Conservation (phyloP, 2,113 vertebrate genomes). For the Tricholaema leucomelas region DNA sequence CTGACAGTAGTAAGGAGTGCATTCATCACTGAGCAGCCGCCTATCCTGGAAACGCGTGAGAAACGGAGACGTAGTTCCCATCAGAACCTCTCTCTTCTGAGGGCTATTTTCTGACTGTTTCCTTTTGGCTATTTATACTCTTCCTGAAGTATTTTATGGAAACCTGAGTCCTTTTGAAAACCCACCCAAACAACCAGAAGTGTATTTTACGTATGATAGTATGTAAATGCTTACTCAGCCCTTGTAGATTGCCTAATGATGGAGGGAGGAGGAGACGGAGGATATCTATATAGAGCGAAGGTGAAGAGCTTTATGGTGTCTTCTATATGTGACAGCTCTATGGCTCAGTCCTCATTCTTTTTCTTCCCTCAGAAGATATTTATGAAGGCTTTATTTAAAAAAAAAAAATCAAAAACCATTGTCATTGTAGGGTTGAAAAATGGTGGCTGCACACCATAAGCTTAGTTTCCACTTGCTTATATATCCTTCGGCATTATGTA, state of each 20-base stretch:
- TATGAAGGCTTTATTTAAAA: slow-evolving; percentile 14
- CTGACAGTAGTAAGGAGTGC: not conserved
- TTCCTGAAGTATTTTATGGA: not conserved
- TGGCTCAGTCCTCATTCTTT: not conserved
- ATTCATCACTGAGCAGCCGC: not conserved
- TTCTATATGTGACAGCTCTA: not conserved
- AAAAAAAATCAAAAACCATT: not conserved
- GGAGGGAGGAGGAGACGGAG: not conserved
- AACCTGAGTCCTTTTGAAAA: not conserved
- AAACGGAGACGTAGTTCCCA: not conserved
- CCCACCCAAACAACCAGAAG: slow-evolving; percentile 22
- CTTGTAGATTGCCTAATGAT: not conserved
- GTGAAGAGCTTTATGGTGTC: not conserved
- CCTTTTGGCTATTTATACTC: slow-evolving; percentile 2
- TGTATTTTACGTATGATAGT: slow-evolving; percentile 25
- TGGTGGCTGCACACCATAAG: not conserved
- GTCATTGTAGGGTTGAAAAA: not conserved
- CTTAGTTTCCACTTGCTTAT: not conserved
- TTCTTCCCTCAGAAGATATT: slow-evolving; percentile 39
- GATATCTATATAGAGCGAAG: not conserved
- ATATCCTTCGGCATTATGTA: not conserved
- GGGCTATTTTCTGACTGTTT: slow-evolving; percentile 6
- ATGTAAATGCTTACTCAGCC: slow-evolving; percentile 41
- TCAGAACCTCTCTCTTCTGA: not conserved
- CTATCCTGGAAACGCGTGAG: not conserved